phyloP scores from a whole-genome alignment of 2,797 vertebrate genomes.

The Spinus olivaceus region DNA sequence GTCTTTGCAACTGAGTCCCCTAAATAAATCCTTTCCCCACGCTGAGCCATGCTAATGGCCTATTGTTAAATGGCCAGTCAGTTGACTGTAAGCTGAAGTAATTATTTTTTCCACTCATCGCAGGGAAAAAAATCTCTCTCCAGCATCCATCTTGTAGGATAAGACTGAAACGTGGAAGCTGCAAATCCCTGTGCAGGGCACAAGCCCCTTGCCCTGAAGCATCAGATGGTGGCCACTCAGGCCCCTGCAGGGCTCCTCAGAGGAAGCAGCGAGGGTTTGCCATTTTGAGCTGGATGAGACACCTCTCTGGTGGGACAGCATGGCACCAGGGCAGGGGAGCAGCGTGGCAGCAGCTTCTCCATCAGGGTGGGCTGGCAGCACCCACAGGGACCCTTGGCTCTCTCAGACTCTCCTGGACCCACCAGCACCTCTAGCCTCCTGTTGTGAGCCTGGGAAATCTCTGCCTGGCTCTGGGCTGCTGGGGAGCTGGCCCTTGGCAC shows the following conservation, averaged over 20 bases:
- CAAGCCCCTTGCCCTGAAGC: not conserved
- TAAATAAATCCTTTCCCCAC: slow-evolving; percentile 45
- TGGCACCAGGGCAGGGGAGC: not conserved
- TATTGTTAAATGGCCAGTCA: slow-evolving; percentile 14
- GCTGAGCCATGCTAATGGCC: slow-evolving; percentile 17
- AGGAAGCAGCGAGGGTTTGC: not conserved
- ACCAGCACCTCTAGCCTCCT: fast-evolving
- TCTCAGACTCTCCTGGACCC: not conserved
- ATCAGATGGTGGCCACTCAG: not conserved
- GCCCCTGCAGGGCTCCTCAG: fast-evolving
- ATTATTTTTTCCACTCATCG: not conserved
- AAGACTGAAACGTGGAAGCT: not conserved
- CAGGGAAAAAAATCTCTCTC: not conserved
- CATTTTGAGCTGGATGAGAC: fast-evolving
- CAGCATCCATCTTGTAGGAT: not conserved
- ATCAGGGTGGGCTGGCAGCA: not conserved
- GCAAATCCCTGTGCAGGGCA: not conserved
- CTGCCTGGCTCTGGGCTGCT: not conserved
- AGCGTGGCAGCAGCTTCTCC: not conserved
- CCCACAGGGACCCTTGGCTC: fast-evolving
- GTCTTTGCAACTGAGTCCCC: slow-evolving; percentile 7
- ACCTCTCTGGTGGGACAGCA: not conserved
- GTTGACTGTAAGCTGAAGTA: not conserved
- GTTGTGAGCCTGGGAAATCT: fast-evolving
- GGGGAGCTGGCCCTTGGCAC: not conserved